These are phyloP conservation scores for Danio albolineatus DNA, from an alignment of 2,797 vertebrate species.

Conservation along the genomic window DNA sequence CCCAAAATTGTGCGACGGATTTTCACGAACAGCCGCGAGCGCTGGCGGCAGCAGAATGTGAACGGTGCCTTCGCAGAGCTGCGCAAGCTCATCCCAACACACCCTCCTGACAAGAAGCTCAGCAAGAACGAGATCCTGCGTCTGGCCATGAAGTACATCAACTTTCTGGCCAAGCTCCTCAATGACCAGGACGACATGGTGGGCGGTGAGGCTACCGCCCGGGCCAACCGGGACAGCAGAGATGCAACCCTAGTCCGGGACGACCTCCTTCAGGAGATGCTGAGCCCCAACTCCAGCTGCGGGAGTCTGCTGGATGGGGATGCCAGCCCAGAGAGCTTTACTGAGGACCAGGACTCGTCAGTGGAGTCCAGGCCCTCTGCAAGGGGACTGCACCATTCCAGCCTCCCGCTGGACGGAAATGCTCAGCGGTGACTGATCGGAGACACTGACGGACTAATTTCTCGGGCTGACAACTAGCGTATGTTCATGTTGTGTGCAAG, in stretches of 20 bases:
- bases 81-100: conserved; percentile 88
- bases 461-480: conserved; percentile 15
- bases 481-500: conserved; percentile 56
- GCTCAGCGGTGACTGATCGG: conserved; percentile 81
- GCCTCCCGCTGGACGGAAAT: conserved; percentile 76
- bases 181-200: conserved; percentile 85
- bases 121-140: conserved; percentile 95
- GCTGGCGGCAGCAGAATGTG: conserved; percentile 92
- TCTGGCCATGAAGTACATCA: conserved; percentile 92
- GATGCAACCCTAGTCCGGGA: conserved; percentile 75
- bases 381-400: conserved; percentile 76
- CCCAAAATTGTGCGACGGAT: conserved; percentile 83
- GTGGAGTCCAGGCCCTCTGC: conserved; percentile 78
- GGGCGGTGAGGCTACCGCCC: conserved; percentile 66
- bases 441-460: not conserved
- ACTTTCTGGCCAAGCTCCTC: conserved; percentile 89
- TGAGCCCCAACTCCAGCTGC: conserved; percentile 87
- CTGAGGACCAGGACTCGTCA: conserved; percentile 81
- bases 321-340: conserved; percentile 86
- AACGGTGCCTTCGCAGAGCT: conserved; percentile 91
- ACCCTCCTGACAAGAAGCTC: conserved; percentile 92
- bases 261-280: conserved; percentile 82
- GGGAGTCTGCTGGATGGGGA: conserved; percentile 84
- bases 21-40: conserved; percentile 89
- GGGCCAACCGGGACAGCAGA: conserved; percentile 43